Conservation (phyloP, 1,140 invertebrate genomes). For the Cyclina sinensis region DNA sequence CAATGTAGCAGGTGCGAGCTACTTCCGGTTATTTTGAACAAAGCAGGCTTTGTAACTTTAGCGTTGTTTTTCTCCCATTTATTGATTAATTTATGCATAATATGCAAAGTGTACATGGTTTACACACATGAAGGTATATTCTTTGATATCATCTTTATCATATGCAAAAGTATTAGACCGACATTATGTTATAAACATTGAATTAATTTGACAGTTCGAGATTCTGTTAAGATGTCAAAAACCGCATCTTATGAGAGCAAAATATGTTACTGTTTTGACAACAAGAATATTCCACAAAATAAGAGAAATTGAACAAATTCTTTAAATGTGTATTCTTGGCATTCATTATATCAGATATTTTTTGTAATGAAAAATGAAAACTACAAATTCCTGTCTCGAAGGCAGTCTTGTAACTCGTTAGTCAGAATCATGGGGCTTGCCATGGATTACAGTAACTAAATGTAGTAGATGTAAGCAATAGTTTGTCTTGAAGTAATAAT, state of each 20-base stretch:
- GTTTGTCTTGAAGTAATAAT: no score
- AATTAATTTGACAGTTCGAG: background rate
- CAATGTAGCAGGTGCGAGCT: slow-evolving; percentile 56
- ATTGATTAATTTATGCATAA: slow-evolving; percentile 70
- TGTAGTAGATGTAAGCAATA: no score
- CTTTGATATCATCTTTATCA: background rate
- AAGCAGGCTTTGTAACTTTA: slow-evolving; percentile 67
- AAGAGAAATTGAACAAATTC: no score
- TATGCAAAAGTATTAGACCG: background rate
- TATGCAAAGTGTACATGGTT: slow-evolving; percentile 44
- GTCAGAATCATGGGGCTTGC: no score
- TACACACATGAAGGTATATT: slow-evolving; percentile 64
- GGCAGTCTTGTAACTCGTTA: no score
- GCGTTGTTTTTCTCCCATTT: slow-evolving; percentile 65
- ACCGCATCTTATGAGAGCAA: background rate
- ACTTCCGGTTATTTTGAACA: slow-evolving; percentile 68
- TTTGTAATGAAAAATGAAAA: no score
- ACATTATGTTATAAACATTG: background rate
- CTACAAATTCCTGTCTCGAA: no score
- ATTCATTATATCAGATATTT: no score
- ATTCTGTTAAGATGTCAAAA: background rate
- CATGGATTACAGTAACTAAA: no score
- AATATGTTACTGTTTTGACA: background rate
- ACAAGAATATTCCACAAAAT: no score
- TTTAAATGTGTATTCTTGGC: no score